These are phyloP conservation scores for Abrostola triplasia DNA, from an alignment of 2,888 invertebrate species.

Conservation along the genomic window DNA sequence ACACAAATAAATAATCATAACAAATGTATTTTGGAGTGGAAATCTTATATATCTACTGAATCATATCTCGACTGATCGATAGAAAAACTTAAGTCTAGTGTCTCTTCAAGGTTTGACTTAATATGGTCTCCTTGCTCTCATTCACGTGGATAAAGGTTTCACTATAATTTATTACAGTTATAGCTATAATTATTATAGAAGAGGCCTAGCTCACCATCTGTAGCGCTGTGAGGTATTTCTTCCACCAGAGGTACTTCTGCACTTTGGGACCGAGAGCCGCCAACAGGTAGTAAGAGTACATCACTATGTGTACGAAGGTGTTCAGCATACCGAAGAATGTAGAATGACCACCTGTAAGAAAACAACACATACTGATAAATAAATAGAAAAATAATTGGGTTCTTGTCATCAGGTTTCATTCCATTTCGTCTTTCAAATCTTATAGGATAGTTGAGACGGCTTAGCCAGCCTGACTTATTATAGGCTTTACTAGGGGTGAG, in stretches of 20 bases:
- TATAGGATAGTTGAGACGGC: too few relatives aligned
- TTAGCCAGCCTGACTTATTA: too few relatives aligned
- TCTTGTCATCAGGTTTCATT: not conserved
- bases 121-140: too few relatives aligned
- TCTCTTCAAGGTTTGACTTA: too few relatives aligned
- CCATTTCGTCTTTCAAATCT: too few relatives aligned
- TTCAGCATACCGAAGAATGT: slow-evolving; percentile 98
- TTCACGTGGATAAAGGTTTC: too few relatives aligned
- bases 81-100: too few relatives aligned
- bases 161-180: too few relatives aligned
- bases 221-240: slow-evolving; percentile 96
- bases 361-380: slow-evolving; percentile 4
- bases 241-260: slow-evolving; percentile 98
- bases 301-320: slow-evolving; percentile 97
- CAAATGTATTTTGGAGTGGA: not conserved
- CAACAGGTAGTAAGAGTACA: slow-evolving; percentile 97
- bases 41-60: too few relatives aligned
- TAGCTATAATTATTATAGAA: too few relatives aligned
- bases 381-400: not conserved
- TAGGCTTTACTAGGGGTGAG: too few relatives aligned
- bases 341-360: slow-evolving; percentile 93
- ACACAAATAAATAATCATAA: not conserved
- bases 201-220: slow-evolving; percentile 92
- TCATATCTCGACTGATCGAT: not conserved
- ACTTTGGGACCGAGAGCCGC: slow-evolving; percentile 96